These are phyloP conservation scores for Poliocrania exsul DNA, from an alignment of 2,797 vertebrate species.

Conservation along the genomic window DNA sequence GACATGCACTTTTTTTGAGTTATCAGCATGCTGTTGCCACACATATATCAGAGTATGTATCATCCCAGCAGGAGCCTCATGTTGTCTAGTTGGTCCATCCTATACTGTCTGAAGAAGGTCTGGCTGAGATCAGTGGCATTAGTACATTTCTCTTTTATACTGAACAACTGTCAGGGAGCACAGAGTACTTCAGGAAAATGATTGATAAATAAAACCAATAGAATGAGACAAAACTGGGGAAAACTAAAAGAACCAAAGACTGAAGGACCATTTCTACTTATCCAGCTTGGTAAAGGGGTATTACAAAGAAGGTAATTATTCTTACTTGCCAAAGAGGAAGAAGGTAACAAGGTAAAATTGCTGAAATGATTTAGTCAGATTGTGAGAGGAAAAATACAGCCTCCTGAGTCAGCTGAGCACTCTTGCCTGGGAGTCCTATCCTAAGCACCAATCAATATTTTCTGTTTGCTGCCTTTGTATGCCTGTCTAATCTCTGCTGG, in stretches of 20 bases:
- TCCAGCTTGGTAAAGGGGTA: neutral
- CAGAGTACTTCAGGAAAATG: neutral
- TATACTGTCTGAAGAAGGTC: neutral
- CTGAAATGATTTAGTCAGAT: neutral
- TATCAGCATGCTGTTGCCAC: neutral
- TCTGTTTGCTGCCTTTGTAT: neutral
- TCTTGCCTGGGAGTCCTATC: neutral
- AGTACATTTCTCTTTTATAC: neutral
- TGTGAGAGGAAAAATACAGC: conserved; percentile 20
- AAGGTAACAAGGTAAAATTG: neutral
- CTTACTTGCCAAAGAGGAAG: neutral
- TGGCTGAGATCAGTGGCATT: neutral
- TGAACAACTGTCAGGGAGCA: neutral
- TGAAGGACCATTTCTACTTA: neutral
- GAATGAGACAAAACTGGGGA: neutral
- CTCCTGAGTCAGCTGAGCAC: neutral
- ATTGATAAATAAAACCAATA: neutral
- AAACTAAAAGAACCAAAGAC: neutral
- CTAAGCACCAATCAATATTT: conserved; percentile 33
- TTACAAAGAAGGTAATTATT: neutral
- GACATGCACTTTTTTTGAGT: neutral
- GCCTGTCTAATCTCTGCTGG: conserved; percentile 21
- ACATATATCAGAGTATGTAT: too few species aligned
- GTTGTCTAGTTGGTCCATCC: neutral
- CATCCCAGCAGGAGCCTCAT: neutral